Percentiles rank a stretch among this genome's conserved stretches.
Conservation (phyloP, 2,797 vertebrate genomes). For the Jordanella pulchra region DNA sequence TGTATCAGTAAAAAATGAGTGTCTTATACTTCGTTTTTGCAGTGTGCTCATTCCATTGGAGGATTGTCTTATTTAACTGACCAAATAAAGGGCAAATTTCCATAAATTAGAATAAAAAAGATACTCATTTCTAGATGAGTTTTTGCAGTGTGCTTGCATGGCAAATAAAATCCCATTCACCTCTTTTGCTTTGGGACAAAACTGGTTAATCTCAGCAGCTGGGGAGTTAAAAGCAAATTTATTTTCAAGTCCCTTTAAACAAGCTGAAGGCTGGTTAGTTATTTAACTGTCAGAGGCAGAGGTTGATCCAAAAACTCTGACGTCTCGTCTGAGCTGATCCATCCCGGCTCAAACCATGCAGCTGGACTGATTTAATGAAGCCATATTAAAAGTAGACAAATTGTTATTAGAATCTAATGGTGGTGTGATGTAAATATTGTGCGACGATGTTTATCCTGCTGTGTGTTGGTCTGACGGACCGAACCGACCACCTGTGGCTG, state of each 20-base stretch:
- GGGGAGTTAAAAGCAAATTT: conserved; percentile 5
- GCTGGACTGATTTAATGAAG: conserved; percentile 86
- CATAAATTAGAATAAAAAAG: too few relatives aligned
- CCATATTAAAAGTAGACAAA: conserved; percentile 82
- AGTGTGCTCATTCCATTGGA: too few relatives aligned
- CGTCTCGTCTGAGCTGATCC: conserved; percentile 24
- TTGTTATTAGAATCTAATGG: conserved; percentile 82
- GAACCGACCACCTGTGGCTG: conserved; percentile 73
- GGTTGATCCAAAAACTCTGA: conserved; percentile 3
- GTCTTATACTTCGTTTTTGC: too few relatives aligned
- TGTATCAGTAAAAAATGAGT: too few relatives aligned
- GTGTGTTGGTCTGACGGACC: conserved; percentile 71
- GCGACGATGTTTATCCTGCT: conserved; percentile 80
- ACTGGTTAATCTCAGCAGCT: conserved; percentile 3
- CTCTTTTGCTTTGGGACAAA: not conserved
- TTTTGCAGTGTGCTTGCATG: not conserved
- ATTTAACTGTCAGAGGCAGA: conserved; percentile 6
- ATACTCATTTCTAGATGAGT: too few relatives aligned
- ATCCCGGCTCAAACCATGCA: conserved; percentile 39
- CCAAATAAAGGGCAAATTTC: too few relatives aligned
- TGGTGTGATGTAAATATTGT: conserved; percentile 80
- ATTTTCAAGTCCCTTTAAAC: conserved; percentile 12
- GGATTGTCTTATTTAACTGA: too few relatives aligned
- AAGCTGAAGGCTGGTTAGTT: not conserved
- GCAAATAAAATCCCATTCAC: not conserved